phyloP scores from a whole-genome alignment of 64 coral and sea anemone species.

The Montipora capricornis region DNA sequence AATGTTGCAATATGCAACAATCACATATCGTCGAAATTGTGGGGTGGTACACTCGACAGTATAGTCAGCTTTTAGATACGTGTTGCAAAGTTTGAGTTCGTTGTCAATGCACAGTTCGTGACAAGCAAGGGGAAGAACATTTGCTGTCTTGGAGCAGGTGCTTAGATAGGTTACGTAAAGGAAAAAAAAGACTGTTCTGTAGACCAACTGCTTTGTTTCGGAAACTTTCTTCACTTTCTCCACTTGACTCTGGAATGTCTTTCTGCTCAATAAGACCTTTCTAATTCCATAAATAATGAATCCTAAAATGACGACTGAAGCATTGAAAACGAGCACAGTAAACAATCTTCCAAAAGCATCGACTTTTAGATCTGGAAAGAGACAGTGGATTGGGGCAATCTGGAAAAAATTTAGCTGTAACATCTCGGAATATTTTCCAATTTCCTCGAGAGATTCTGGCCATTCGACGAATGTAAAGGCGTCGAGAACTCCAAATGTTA shows the following conservation, averaged over 20 bases:
- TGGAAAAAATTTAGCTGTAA: slow-evolving; percentile 38
- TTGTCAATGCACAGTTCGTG: background rate
- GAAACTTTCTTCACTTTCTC: background rate
- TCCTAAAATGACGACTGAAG: background rate
- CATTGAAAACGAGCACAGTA: slow-evolving; percentile 18
- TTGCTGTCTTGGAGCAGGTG: background rate
- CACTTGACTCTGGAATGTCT: background rate
- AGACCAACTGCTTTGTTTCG: background rate
- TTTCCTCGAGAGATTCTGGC: background rate
- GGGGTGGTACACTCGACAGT: background rate
- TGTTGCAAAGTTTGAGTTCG: background rate
- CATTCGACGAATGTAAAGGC: slow-evolving; percentile 38
- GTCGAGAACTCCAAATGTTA: slow-evolving; percentile 16
- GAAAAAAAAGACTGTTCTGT: slow-evolving; percentile 1
- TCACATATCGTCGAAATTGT: background rate
- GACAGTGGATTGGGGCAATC: slow-evolving; percentile 39
- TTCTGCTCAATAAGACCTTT: background rate
- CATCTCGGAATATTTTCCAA: slow-evolving; percentile 28
- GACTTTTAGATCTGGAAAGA: background rate
- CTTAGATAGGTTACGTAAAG: background rate
- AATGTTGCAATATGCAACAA: background rate
- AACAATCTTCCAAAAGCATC: slow-evolving; percentile 26
- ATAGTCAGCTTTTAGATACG: slow-evolving; percentile 38
- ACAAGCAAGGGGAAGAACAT: background rate
- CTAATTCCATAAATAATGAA: background rate